These are phyloP conservation scores for Sepiola atlantica DNA, from an alignment of 2,888 invertebrate genomes.

Conservation along the genomic window DNA sequence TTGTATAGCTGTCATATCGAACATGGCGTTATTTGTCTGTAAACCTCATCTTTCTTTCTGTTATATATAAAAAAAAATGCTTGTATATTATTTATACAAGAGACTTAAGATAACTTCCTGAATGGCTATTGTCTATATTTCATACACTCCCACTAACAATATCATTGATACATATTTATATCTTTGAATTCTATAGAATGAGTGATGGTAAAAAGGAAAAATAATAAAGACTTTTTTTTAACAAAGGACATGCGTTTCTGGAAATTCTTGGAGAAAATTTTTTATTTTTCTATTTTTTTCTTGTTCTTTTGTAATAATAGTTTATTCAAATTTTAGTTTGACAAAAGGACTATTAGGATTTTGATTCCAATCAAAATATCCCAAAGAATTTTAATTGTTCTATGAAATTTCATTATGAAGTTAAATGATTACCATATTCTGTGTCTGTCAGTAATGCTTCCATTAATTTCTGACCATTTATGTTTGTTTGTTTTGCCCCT, in stretches of 20 bases:
- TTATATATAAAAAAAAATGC: background rate
- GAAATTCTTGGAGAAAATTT: background rate
- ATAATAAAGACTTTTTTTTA: background rate
- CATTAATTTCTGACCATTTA: too few species aligned
- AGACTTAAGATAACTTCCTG: background rate
- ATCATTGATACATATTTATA: background rate
- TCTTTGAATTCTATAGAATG: background rate
- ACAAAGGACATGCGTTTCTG: constrained; percentile 10
- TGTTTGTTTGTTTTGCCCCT: too few species aligned
- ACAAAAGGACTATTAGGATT: too few species aligned
- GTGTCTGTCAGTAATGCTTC: too few species aligned
- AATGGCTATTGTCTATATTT: background rate
- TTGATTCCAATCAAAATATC: too few species aligned
- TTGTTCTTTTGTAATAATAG: too few species aligned
- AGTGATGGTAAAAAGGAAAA: background rate
- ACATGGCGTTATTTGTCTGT: background rate
- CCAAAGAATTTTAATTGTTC: too few species aligned
- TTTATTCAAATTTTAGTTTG: too few species aligned
- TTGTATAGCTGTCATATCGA: background rate
- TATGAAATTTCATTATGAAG: too few species aligned
- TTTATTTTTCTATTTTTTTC: background rate
- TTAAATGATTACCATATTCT: too few species aligned
- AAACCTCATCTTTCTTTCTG: background rate
- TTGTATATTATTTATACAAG: background rate
- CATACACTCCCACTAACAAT: background rate